A percentile compares a stretch with the other conserved stretches of the same genome.
Conservation (phyloP, 1,140 invertebrate species). For the Drosophila persimilis region DNA sequence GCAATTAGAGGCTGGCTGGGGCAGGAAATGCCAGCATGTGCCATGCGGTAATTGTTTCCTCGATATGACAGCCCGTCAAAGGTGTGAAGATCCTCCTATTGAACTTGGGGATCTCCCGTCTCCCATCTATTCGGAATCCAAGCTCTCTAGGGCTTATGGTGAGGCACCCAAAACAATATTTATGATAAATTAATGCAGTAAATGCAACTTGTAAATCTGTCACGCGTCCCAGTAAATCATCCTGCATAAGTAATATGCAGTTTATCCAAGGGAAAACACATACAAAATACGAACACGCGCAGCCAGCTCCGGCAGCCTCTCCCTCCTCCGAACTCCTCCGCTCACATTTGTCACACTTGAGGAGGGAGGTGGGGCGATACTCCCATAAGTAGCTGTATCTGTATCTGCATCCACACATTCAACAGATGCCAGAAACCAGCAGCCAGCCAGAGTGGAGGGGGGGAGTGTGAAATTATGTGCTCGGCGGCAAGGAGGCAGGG, state of each 20-base stretch:
- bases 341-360: slow-evolving; percentile 51
- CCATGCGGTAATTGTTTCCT: slow-evolving; percentile 57
- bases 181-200: slow-evolving; percentile 78
- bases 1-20: slow-evolving; percentile 42
- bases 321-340: slow-evolving; percentile 8
- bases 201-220: slow-evolving; percentile 81
- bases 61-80: slow-evolving; percentile 10
- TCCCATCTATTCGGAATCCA: neutral
- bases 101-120: neutral
- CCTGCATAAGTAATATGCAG: slow-evolving; percentile 74
- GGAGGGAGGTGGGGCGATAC: slow-evolving; percentile 16
- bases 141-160: neutral
- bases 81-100: slow-evolving; percentile 36
- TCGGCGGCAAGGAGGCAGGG: slow-evolving; percentile 50
- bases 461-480: slow-evolving; percentile 75
- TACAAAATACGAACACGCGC: slow-evolving; percentile 24
- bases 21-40: slow-evolving; percentile 60
- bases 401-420: slow-evolving; percentile 17
- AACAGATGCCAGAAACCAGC: slow-evolving; percentile 63
- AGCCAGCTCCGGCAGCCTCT: no score
- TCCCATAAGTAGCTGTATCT: slow-evolving; percentile 15
- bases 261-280: slow-evolving; percentile 46
- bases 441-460: neutral
- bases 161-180: slow-evolving; percentile 28
- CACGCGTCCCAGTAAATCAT: slow-evolving; percentile 79